Evolutionary conservation across 2,888 invertebrate genomes (phyloP).

Genomic region (Acleris literana): DNA sequence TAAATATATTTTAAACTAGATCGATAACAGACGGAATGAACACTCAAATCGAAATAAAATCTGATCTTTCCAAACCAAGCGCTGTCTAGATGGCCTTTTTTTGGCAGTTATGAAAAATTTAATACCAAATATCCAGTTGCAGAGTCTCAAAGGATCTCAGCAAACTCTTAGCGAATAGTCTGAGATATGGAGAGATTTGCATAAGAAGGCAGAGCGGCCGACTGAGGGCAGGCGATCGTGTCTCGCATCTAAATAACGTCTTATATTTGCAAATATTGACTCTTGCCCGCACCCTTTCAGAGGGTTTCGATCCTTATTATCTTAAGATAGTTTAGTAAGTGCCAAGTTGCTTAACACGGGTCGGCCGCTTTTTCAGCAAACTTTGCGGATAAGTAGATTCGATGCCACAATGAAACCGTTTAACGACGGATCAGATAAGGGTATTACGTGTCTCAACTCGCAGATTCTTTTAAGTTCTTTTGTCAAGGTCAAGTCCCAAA

Average conservation of each 20-base stretch:
- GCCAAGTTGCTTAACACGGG: conserved; percentile 64
- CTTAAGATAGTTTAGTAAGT: conserved; percentile 73
- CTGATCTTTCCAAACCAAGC: background rate
- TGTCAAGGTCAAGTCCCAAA: conserved; percentile 12
- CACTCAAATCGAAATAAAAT: background rate
- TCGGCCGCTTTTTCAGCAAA: conserved; percentile 54
- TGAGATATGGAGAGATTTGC: conserved; percentile 74
- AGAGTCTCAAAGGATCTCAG: conserved; percentile 64
- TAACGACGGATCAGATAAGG: conserved; percentile 42
- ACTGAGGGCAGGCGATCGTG: conserved; percentile 71
- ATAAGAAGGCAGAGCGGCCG: conserved; percentile 70
- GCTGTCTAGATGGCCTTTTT: conserved; percentile 5
- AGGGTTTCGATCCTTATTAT: conserved; percentile 72
- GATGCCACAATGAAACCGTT: conserved; percentile 42
- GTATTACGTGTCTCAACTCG: conserved; percentile 39
- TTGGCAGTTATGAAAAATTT: conserved; percentile 77
- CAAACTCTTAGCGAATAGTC: conserved; percentile 75
- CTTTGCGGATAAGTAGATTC: conserved; percentile 43
- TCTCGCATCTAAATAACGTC: conserved; percentile 81
- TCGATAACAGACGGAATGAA: too few species aligned
- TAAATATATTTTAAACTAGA: too few species aligned
- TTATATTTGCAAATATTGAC: conserved; percentile 83
- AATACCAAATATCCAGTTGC: conserved; percentile 62
- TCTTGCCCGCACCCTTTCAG: conserved; percentile 73
- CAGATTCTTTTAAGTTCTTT: conserved; percentile 25